Evolutionary conservation across 2,797 vertebrate species (phyloP), one percentile per base, ranked within the genome.

Genomic region (Pseudochirops cupreus): DNA sequence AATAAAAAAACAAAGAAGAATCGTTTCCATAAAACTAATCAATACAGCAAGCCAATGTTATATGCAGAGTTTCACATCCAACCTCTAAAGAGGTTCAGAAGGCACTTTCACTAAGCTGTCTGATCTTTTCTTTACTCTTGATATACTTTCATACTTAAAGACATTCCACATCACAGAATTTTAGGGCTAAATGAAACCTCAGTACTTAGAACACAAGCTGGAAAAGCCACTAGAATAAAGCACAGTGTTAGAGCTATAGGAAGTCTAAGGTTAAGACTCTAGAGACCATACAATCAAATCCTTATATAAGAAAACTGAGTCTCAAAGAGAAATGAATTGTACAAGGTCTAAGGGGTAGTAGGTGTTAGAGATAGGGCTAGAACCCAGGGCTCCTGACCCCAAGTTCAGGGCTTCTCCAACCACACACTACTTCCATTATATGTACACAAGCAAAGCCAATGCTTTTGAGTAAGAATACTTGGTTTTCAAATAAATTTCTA

Each of bases 341-440:
- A 9, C 58, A 18, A 54, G n/a, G 10, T 28, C 46, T n/a, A 0
- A 2, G 74, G 4, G 31, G 59, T 39, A 18, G 13, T 54, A 4
- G n/a, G 33, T 3, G 2, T 28, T 13, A 56, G 59, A 93, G 91
- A 56, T 87, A 24, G 82, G 39, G n/a, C 91, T 87, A 14, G 10
- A 24, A 5, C 31, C 18, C 0, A 74, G 0, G 29, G 0, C 18
- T 56, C 56, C 21, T 0, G 0, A 56, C 58, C 26, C 90, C 46
- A 1, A 1, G 21, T 50, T 56, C 33, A 53, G 46, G 4, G 6
- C 91, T 56, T 87, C 46, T 58, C 53, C 28, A 50, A 26, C 21
- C 29, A 18, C 1, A 91, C 28, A 33, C 13, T 53, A n/a, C 13
- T 33, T 54, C 52, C 31, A 33, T 14, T 54, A 14, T 21, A 74